Evolutionary conservation across 2,797 vertebrate genomes (phyloP).

Genomic region (Enteromius thamalakanensis): DNA sequence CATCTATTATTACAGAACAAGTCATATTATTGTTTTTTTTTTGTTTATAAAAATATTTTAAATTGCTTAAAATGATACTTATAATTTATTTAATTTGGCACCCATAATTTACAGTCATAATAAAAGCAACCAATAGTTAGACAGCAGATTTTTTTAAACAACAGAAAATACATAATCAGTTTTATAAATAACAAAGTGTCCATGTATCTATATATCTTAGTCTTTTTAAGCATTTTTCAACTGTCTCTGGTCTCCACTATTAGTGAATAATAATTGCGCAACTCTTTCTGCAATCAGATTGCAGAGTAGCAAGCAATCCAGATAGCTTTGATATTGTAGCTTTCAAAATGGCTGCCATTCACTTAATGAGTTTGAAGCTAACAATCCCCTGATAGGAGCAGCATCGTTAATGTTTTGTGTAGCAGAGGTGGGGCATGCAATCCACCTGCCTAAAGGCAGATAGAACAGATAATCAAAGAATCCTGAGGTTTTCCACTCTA

Average conservation of each 20-base stretch:
- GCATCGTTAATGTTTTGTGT: neutral
- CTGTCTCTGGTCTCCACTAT: neutral
- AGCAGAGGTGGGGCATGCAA: neutral
- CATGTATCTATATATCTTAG: neutral
- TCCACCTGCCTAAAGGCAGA: neutral
- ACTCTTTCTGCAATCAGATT: neutral
- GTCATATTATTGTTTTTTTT: neutral
- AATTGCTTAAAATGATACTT: neutral
- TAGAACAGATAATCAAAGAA: neutral
- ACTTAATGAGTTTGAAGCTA: neutral
- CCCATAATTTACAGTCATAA: neutral
- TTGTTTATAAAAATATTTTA: neutral
- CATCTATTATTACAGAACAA: too few species aligned
- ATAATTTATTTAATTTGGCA: neutral
- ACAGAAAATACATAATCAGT: neutral
- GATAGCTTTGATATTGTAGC: neutral
- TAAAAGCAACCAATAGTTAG: neutral
- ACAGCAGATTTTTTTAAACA: neutral
- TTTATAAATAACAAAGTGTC: too few species aligned
- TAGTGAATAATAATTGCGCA: neutral
- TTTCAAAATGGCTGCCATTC: constrained; percentile 30
- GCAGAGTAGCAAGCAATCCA: neutral
- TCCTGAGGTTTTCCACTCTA: neutral
- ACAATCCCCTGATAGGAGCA: neutral
- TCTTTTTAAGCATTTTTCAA: neutral